Percentiles rank a stretch among this genome's conserved stretches.
These are phyloP conservation scores for Aricia agestis DNA, from an alignment of 1,140 invertebrate genomes.

Conservation along the genomic window DNA sequence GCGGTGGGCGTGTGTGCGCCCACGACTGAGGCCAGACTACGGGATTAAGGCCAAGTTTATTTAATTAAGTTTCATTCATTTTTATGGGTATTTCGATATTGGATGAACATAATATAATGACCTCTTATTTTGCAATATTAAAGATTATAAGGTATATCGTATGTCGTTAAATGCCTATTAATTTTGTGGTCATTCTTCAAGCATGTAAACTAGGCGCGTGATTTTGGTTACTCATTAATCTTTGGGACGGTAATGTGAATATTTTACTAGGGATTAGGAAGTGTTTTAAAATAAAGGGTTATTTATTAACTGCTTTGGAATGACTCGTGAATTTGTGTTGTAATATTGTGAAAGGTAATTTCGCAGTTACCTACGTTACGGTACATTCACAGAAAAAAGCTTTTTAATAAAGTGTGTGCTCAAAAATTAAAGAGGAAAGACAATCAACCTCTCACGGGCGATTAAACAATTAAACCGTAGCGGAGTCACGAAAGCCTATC, in stretches of 20 bases:
- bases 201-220: background rate
- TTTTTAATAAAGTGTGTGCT: background rate
- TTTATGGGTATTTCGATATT: background rate
- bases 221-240: background rate
- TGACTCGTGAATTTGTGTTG: background rate
- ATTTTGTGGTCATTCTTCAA: background rate
- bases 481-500: background rate
- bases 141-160: background rate
- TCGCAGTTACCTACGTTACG: no score
- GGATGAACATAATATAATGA: background rate
- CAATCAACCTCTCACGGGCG: background rate
- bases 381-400: no score
- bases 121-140: conserved; percentile 9
- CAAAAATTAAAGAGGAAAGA: background rate
- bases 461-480: conserved; percentile 5
- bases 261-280: background rate
- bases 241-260: background rate
- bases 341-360: no score
- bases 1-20: conserved; percentile 15
- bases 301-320: background rate
- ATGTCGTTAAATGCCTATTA: background rate
- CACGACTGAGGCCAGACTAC: background rate
- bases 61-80: conserved; percentile 14
- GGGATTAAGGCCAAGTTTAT: conserved; percentile 16
- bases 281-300: background rate